A percentile compares a stretch with the other conserved stretches of the same genome.
These are phyloP conservation scores for Tortrix viridana DNA, from an alignment of 2,888 invertebrate species.

Conservation along the genomic window DNA sequence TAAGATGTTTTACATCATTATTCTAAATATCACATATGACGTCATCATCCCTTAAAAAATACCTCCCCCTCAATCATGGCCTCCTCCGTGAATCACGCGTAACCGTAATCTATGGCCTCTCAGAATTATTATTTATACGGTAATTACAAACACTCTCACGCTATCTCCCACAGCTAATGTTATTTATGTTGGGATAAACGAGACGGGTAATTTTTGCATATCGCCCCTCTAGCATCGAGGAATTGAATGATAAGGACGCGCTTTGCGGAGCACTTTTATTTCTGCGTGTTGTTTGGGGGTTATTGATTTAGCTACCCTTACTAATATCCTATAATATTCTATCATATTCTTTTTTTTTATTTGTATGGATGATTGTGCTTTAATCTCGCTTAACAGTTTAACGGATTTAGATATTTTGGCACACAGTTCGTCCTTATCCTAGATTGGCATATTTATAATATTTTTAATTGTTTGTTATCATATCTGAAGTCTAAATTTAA, in stretches of 20 bases:
- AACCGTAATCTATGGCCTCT: constrained; percentile 76
- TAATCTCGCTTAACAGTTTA: no score
- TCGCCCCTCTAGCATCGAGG: constrained; percentile 65
- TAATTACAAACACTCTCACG: constrained; percentile 82
- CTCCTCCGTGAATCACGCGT: constrained; percentile 67
- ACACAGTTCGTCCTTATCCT: no score
- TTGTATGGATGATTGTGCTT: not conserved
- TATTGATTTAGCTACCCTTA: constrained; percentile 17
- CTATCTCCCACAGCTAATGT: constrained; percentile 74
- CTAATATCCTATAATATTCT: no score
- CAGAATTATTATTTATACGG: constrained; percentile 83
- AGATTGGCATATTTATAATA: no score
- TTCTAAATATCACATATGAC: not conserved
- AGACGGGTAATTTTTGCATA: constrained; percentile 78
- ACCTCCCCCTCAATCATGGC: constrained; percentile 31
- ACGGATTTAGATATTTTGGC: no score
- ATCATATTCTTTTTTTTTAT: no score
- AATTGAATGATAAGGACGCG: constrained; percentile 74
- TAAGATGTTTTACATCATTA: not conserved
- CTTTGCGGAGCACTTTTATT: constrained; percentile 41
- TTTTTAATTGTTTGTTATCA: no score
- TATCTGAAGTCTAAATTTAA: no score
- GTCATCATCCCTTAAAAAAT: constrained; percentile 24
- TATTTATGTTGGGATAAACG: constrained; percentile 81
- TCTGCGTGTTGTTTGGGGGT: constrained; percentile 30